Evolutionary conservation across 2,888 invertebrate species (phyloP).

Genomic region (Neelides folsomi): DNA sequence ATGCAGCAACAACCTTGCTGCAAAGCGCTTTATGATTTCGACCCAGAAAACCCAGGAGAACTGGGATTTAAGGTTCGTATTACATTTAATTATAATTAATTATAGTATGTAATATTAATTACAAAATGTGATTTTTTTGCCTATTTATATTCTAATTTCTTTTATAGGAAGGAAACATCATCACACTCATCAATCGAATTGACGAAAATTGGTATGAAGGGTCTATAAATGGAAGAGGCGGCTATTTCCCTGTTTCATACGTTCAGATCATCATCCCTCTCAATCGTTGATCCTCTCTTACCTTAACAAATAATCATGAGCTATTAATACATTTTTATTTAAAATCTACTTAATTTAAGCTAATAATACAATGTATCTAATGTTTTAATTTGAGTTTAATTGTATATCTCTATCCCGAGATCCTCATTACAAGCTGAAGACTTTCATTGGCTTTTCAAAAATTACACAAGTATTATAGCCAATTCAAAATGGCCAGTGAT

Average conservation of each 20-base stretch:
- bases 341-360: too few relatives aligned
- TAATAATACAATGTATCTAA: too few relatives aligned
- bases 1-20: conserved; percentile 51
- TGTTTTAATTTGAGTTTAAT: too few relatives aligned
- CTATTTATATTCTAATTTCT: neutral
- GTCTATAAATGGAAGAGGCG: conserved; percentile 74
- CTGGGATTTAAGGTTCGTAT: conserved; percentile 75
- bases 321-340: too few relatives aligned
- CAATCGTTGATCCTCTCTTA: too few relatives aligned
- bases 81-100: neutral
- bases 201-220: conserved; percentile 99
- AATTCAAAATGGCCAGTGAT: too few relatives aligned
- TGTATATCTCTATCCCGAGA: too few relatives aligned
- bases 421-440: too few relatives aligned
- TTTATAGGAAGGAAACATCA: conserved; percentile 75
- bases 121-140: neutral
- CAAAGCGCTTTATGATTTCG: conserved; percentile 94
- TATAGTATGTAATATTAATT: neutral
- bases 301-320: too few relatives aligned
- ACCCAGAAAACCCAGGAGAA: conserved; percentile 96
- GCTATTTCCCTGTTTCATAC: conserved; percentile 95
- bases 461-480: too few relatives aligned
- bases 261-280: conserved; percentile 86
- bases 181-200: conserved; percentile 80
- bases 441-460: too few relatives aligned